A percentile compares a stretch with the other conserved stretches of the same genome.
These are phyloP conservation scores for Steatornis caripensis DNA, from an alignment of 2,113 vertebrate genomes.

Conservation along the genomic window DNA sequence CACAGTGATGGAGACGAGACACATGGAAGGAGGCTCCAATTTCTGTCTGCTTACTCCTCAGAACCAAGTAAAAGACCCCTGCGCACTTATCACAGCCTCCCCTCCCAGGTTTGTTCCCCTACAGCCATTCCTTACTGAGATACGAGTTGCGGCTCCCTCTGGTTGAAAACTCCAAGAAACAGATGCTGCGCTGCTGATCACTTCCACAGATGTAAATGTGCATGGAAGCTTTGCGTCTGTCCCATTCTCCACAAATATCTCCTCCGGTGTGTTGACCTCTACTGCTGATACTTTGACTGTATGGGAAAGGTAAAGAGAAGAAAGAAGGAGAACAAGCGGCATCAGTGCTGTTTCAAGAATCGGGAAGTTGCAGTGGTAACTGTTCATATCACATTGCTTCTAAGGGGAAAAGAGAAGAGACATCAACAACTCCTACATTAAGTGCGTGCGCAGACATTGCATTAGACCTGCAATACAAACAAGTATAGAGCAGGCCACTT, in stretches of 20 bases:
- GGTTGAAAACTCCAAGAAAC: constrained; percentile 86
- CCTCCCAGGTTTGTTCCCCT: not conserved
- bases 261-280: constrained; percentile 78
- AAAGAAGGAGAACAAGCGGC: not conserved
- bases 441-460: not conserved
- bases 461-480: not conserved
- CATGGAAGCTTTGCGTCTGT: constrained; percentile 83
- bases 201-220: constrained; percentile 81
- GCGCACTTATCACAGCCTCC: not conserved
- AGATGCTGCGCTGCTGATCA: constrained; percentile 73
- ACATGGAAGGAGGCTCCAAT: not conserved
- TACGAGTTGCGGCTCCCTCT: constrained; percentile 59
- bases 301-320: not conserved
- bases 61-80: not conserved
- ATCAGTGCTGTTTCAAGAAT: not conserved
- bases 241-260: constrained; percentile 86
- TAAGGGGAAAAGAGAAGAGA: not conserved
- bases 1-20: not conserved
- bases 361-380: not conserved
- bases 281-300: constrained; percentile 66
- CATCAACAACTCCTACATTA: not conserved
- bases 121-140: constrained; percentile 69
- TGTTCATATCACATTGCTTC: not conserved
- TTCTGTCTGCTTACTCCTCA: not conserved
- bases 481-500: not conserved